Evolutionary conservation across 2,888 invertebrate species (phyloP), one percentile per base, ranked within the genome.

Genomic region (Cryptophagus acutangulus): DNA sequence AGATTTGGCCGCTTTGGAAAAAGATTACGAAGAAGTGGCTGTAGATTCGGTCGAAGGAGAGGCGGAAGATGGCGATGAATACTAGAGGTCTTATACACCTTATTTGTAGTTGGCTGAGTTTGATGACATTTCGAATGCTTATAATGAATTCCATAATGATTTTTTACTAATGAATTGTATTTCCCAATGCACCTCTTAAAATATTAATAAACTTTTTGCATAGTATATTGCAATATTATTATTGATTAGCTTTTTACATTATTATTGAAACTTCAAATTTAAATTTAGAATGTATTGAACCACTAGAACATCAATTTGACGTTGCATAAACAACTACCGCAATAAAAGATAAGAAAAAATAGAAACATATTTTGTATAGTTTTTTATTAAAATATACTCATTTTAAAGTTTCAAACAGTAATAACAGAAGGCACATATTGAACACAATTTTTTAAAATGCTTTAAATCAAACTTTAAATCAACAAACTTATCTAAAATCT

Each of bases 21-120:
- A 79, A 52, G 82, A 83, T 57, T 82, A 82, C 67, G 80, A 81
- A 53, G 82, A 82, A 61, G 82, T 82, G 12, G 81, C 80, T 47
- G 74, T 78, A 61, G 82, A 82, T 57, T 74, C 74, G 12, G 67
- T 65, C 25, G 74, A 74, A 38, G 74, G 71, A 24, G 72, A 73
- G 45, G 36, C 29, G 2, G 31, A 31, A 5, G 31, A 31, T 5
- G 31, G 31, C 14, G 31, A 31, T 12, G 31, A 31, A 31, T 31
- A 31, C 12, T 31, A 31, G 16, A 20, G 6, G 20, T 9, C 20
- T 20, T 20, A 8, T 20, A 20, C 20, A 20, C 6, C 6, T 26
- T 26, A 12, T 26, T 26, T 26, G n/a, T 26, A 12, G n/a, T 26
- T 26, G 9, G n/a, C 3, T 26, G 3, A 26, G n/a, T 26, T 26